phyloP scores from a whole-genome alignment of 1,140 invertebrate species.

The Pseudomyrmex cubaensis region DNA sequence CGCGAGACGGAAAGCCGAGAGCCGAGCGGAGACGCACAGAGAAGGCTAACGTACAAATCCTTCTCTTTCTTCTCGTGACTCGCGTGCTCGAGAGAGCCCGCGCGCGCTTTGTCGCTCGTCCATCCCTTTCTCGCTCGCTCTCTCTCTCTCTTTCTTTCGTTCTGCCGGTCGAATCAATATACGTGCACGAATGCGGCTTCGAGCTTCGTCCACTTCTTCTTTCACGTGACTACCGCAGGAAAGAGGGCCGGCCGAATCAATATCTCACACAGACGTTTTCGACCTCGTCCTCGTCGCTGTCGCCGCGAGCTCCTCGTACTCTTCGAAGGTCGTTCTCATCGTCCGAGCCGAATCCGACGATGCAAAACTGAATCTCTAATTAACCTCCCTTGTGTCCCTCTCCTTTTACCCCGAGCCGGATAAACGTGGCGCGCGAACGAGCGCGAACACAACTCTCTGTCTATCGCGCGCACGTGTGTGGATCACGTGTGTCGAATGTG shows the following conservation, averaged over 20 bases:
- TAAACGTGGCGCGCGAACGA: neutral
- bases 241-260: constrained; percentile 75
- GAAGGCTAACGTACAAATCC: constrained; percentile 49
- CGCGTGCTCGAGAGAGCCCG: constrained; percentile 62
- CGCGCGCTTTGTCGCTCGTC: constrained; percentile 17
- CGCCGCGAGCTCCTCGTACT: constrained; percentile 36
- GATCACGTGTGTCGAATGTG: constrained; percentile 23
- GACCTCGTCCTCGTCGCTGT: constrained; percentile 63
- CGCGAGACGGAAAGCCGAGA: constrained; percentile 6
- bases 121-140: neutral
- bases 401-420: neutral
- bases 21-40: constrained; percentile 29
- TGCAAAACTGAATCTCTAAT: constrained; percentile 40
- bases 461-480: constrained; percentile 14
- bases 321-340: constrained; percentile 48
- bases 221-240: constrained; percentile 76
- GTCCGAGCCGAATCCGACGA: constrained; percentile 40
- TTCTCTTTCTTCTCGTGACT: constrained; percentile 50
- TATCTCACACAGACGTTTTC: constrained; percentile 73
- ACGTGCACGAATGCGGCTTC: constrained; percentile 77
- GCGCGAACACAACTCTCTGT: neutral
- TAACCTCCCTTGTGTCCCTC: constrained; percentile 24
- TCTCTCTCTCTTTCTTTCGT: constrained; percentile 34
- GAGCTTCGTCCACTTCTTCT: constrained; percentile 75
- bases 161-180: constrained; percentile 72